Evolutionary conservation across 2,888 invertebrate species (phyloP), one percentile per base, ranked within the genome.

Genomic region (Rhogogaster chlorosoma): DNA sequence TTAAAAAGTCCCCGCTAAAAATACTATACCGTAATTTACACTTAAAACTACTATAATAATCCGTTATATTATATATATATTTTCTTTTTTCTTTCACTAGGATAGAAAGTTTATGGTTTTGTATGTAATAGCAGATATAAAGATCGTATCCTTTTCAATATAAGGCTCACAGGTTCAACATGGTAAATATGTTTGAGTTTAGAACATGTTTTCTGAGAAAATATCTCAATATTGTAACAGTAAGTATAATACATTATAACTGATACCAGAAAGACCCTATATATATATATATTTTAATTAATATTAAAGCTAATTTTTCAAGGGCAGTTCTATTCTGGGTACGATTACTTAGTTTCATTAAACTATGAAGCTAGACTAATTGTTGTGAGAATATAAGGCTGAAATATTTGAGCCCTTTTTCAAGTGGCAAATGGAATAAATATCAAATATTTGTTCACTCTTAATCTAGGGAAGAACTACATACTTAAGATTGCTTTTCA

Each of bases 381-480:
- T 38, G 49, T 53, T 77, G 49, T 77, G 53, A 53, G 29, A 53
- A 53, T 29, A 32, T 77, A 53, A 77, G 32, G 53, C 45, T 75
- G 75, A 77, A 53, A 49, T 77, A 53, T 77, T 77, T 29, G 18
- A 53, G 53, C 77, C 49, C 77, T 32, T n/a, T 32, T n/a, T 32
- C 18, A 29, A 77, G n/a, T 38, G 77, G 49, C 26, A n/a, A 77
- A 32, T 53, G 53, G 77, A 32, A 49, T 77, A 49, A 77, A 77
- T 53, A 77, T 77, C 29, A 29, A 77, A 53, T 29, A 77, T 77
- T 5, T 18, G 18, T 49, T 26, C n/a, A 53, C 29, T 77, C 77
- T 49, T 77, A 77, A 73, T 77, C 77, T 77, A 77, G 53, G 77
- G 77, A 77, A 77, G 29, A 49, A 32, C 18, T 67, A 32, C 67